A percentile compares a stretch with the other conserved stretches of the same genome.
phyloP scores from a whole-genome alignment of 2,113 vertebrate genomes.

The Tenrec ecaudatus region DNA sequence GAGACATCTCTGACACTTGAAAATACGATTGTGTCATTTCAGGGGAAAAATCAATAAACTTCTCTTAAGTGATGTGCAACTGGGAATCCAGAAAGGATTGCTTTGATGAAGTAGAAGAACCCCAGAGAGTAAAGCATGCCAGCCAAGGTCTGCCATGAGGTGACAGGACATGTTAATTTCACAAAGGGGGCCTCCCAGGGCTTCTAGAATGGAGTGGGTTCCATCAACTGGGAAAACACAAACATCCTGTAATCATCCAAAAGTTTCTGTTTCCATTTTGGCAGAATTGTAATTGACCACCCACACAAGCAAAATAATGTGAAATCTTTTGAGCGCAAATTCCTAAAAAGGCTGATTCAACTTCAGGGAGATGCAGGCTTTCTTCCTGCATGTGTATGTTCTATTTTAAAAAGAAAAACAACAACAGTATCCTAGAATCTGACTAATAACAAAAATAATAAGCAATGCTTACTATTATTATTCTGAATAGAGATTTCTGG shows the following conservation, averaged over 20 bases:
- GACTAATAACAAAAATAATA: constrained; percentile 59
- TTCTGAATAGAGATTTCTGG: constrained; percentile 63
- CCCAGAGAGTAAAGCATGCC: constrained; percentile 55
- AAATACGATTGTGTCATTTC: constrained; percentile 71
- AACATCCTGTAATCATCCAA: constrained; percentile 63
- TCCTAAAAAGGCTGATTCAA: constrained; percentile 62
- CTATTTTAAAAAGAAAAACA: not conserved
- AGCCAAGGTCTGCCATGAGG: constrained; percentile 24
- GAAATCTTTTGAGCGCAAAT: constrained; percentile 50
- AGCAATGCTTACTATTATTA: constrained; percentile 24
- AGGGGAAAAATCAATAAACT: constrained; percentile 75
- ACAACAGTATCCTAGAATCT: constrained; percentile 1
- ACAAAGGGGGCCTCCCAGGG: constrained; percentile 34
- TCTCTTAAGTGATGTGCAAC: constrained; percentile 64
- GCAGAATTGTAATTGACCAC: constrained; percentile 61
- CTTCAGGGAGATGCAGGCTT: constrained; percentile 9
- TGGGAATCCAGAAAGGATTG: constrained; percentile 69
- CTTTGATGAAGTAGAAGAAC: constrained; percentile 74
- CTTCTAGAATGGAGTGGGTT: constrained; percentile 14
- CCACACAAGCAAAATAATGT: constrained; percentile 12
- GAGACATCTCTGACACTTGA: constrained; percentile 27
- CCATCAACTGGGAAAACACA: constrained; percentile 63
- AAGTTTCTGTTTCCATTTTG: constrained; percentile 62
- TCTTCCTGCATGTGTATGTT: not conserved
- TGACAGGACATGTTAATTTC: constrained; percentile 73